These are phyloP conservation scores for Pachliopta kotzebuea DNA, from an alignment of 2,888 invertebrate genomes.

Conservation along the genomic window DNA sequence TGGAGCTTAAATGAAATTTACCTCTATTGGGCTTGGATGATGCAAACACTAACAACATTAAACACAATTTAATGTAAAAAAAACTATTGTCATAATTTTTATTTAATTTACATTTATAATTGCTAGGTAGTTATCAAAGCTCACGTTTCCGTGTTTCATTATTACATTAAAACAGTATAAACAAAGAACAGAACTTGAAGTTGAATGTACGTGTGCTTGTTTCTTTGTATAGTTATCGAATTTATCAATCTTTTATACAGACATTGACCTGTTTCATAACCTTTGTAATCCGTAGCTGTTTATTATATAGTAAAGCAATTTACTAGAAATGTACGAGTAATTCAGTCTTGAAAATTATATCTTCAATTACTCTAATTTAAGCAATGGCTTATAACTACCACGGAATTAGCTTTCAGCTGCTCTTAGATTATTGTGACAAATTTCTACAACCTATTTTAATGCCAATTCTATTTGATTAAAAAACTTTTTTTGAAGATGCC, in stretches of 20 bases:
- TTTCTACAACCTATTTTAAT: background rate
- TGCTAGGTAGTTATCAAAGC: no score
- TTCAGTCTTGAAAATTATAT: no score
- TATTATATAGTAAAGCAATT: no score
- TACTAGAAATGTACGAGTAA: no score
- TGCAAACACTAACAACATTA: no score
- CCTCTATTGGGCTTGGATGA: no score
- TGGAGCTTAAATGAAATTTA: no score
- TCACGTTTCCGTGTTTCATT: background rate
- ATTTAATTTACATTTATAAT: no score
- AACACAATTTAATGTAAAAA: no score
- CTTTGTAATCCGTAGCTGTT: background rate
- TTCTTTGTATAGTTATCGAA: constrained; percentile 1
- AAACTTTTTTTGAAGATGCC: background rate
- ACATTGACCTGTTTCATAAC: background rate
- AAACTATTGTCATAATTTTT: no score
- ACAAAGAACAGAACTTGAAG: constrained; percentile 1
- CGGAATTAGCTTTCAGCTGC: background rate
- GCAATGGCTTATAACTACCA: no score
- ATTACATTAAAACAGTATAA: background rate
- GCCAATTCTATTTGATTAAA: background rate
- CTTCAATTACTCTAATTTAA: no score
- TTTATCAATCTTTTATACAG: background rate
- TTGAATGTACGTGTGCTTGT: background rate
- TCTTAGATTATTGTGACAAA: background rate